These are phyloP conservation scores for Atherinomorus stipes DNA, from an alignment of 2,113 vertebrate genomes.

Conservation along the genomic window DNA sequence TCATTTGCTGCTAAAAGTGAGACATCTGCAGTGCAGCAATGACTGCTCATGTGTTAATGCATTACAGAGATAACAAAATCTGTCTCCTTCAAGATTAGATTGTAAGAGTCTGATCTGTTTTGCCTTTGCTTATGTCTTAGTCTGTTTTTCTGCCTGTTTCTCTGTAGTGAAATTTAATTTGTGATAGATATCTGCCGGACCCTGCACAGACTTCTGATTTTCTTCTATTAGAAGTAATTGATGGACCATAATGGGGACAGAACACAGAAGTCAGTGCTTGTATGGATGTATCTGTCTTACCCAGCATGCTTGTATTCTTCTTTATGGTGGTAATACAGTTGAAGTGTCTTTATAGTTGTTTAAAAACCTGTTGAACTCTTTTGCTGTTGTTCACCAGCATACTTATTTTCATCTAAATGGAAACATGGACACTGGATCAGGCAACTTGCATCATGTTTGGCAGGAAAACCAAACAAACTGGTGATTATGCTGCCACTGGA, in stretches of 20 bases:
- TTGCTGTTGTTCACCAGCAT: too few species aligned
- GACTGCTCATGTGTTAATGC: slow-evolving; percentile 8
- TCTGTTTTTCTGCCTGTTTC: background rate
- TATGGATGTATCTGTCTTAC: background rate
- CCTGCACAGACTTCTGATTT: background rate
- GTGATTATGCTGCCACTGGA: too few species aligned
- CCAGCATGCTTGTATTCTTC: too few species aligned
- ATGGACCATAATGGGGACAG: background rate
- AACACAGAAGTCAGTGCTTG: background rate
- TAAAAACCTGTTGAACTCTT: too few species aligned
- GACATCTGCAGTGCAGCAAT: slow-evolving; percentile 4
- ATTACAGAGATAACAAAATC: slow-evolving; percentile 14
- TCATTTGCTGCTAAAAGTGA: slow-evolving; percentile 17
- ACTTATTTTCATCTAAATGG: too few species aligned
- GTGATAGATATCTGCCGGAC: background rate
- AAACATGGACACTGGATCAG: too few species aligned
- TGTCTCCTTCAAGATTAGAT: slow-evolving; percentile 4
- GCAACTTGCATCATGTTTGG: too few species aligned
- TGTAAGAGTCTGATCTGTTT: background rate
- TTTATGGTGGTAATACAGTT: too few species aligned
- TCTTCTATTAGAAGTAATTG: background rate
- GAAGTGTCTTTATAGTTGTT: too few species aligned
- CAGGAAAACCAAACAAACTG: too few species aligned
- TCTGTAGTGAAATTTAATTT: slow-evolving; percentile 6
- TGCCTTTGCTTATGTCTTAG: background rate